A percentile compares a stretch with the other conserved stretches of the same genome.
phyloP scores from a whole-genome alignment of 2,113 vertebrate genomes.

The Panurus biarmicus region DNA sequence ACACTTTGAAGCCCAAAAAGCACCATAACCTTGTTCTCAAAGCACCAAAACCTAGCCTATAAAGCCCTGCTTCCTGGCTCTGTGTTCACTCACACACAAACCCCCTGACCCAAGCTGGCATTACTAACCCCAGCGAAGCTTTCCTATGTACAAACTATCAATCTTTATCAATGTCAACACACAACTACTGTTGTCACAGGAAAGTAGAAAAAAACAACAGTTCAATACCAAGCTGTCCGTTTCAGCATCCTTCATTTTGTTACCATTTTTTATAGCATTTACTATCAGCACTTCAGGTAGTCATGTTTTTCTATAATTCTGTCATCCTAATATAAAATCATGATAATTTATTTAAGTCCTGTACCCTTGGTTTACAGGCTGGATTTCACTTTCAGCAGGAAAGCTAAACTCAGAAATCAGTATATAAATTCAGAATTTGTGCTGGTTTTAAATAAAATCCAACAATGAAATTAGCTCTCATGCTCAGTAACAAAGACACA shows the following conservation, averaged over 20 bases:
- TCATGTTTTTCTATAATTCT: background rate
- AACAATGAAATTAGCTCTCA: background rate
- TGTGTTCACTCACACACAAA: background rate
- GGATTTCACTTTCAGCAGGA: background rate
- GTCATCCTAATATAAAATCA: background rate
- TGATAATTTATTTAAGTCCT: background rate
- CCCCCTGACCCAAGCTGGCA: background rate
- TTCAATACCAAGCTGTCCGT: background rate
- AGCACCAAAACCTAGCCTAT: background rate
- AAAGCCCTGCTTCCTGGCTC: background rate
- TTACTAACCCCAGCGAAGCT: no score
- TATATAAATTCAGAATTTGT: background rate
- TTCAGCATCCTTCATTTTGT: background rate
- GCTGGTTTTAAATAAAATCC: background rate
- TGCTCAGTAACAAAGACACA: background rate
- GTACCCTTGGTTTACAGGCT: background rate
- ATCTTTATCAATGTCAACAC: background rate
- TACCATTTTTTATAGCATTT: background rate
- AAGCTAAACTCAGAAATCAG: background rate
- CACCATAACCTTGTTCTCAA: background rate
- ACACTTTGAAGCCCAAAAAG: background rate
- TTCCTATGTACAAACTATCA: background rate
- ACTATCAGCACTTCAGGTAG: background rate
- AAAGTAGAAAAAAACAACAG: background rate
- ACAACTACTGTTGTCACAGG: background rate